Evolutionary conservation across 2,888 invertebrate species (phyloP).

Genomic region (Conus canariensis): DNA sequence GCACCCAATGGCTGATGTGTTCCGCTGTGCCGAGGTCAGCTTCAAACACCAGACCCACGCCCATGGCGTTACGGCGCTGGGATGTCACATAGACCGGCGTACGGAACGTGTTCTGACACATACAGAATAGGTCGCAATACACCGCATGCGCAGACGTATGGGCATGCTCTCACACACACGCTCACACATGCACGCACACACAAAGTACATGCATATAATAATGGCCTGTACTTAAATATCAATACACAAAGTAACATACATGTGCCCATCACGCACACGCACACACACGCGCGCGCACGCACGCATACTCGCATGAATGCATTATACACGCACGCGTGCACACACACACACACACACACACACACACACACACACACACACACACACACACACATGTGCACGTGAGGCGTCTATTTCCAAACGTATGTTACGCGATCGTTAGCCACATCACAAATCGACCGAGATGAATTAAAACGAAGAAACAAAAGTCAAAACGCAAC

Average conservation of each 20-base stretch:
- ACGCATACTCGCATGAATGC: neutral
- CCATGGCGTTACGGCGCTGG: conserved; percentile 91
- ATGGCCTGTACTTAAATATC: too few species aligned
- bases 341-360: neutral
- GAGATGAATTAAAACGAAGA: too few species aligned
- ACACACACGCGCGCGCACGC: neutral
- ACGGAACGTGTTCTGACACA: conserved; percentile 87
- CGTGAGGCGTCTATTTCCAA: neutral
- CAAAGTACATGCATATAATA: too few species aligned
- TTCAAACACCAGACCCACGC: conserved; percentile 92
- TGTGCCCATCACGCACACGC: neutral
- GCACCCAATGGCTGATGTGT: conserved; percentile 91
- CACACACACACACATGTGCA: neutral
- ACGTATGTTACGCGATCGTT: too few species aligned
- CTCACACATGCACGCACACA: conserved; percentile 1
- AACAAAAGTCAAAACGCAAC: too few species aligned
- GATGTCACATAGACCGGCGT: conserved; percentile 95
- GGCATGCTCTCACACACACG: neutral
- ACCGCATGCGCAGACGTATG: neutral
- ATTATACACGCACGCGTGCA: neutral
- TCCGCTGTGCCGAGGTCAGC: conserved; percentile 89
- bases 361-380: neutral
- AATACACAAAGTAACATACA: too few species aligned
- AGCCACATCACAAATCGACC: too few species aligned
- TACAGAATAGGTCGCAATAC: neutral